phyloP scores from a whole-genome alignment of 2,888 invertebrate genomes.

The Conchocele bisecta region DNA sequence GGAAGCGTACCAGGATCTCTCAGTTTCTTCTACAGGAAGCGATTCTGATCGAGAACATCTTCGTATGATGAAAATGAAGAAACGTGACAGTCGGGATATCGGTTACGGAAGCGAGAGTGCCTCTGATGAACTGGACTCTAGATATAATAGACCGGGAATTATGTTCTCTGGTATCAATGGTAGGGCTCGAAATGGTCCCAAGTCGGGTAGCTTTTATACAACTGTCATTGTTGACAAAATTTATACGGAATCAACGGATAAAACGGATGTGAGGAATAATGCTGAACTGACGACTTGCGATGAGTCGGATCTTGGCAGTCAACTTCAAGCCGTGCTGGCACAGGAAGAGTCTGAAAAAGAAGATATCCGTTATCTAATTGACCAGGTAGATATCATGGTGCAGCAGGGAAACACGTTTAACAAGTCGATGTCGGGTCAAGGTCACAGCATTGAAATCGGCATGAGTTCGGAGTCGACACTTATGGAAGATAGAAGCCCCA shows the following conservation, averaged over 20 bases:
- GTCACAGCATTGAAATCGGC: too few species aligned
- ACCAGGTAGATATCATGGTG: constrained; percentile 73
- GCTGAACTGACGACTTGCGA: constrained; percentile 29
- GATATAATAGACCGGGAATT: constrained; percentile 57
- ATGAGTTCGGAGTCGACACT: constrained; percentile 35
- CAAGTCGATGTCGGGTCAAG: constrained; percentile 35
- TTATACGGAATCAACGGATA: constrained; percentile 59
- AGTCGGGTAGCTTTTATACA: constrained; percentile 49
- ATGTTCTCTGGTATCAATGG: constrained; percentile 56
- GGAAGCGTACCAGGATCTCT: constrained; percentile 55
- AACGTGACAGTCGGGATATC: constrained; percentile 73
- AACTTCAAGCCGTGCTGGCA: constrained; percentile 43
- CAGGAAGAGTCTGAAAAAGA: constrained; percentile 59
- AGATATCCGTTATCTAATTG: constrained; percentile 71
- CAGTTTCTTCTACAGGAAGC: constrained; percentile 60
- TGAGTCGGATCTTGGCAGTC: constrained; percentile 47
- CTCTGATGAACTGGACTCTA: constrained; percentile 78
- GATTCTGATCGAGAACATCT: constrained; percentile 65
- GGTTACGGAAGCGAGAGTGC: constrained; percentile 83
- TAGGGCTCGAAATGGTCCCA: constrained; percentile 37
- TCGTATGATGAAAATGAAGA: constrained; percentile 46
- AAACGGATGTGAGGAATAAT: constrained; percentile 53
- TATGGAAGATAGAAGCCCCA: constrained; percentile 38
- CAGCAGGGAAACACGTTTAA: constrained; percentile 55
- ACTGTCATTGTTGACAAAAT: constrained; percentile 49